These are phyloP conservation scores for Falcunculus frontatus DNA, from an alignment of 2,113 vertebrate species.

Conservation along the genomic window DNA sequence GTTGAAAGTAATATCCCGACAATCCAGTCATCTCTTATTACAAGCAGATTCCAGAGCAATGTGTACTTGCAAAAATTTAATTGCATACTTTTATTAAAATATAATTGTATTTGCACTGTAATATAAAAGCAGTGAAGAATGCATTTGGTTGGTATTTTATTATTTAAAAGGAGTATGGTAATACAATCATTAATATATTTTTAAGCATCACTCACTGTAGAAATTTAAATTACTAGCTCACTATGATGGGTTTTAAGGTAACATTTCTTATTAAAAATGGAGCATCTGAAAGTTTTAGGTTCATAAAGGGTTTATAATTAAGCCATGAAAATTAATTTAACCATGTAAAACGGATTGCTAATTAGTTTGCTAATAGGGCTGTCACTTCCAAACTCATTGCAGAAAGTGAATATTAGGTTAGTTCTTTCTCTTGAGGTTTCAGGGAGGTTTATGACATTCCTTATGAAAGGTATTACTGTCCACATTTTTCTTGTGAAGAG, in stretches of 20 bases:
- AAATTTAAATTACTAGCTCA: not conserved
- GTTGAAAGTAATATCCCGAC: not conserved
- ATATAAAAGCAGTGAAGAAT: not conserved
- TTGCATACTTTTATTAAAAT: not conserved
- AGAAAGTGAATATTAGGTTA: conserved; percentile 32
- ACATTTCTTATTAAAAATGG: not conserved
- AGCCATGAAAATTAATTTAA: conserved; percentile 25
- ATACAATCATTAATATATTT: not conserved
- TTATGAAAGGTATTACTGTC: not conserved
- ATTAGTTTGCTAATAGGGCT: conserved; percentile 40
- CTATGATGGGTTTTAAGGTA: not conserved
- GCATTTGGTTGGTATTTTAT: not conserved
- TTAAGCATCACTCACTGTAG: not conserved
- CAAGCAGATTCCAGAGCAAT: not conserved
- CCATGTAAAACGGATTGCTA: conserved; percentile 11
- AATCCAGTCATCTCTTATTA: not conserved
- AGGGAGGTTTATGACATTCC: not conserved
- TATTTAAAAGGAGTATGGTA: not conserved
- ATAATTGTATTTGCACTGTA: not conserved
- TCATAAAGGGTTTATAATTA: conserved; percentile 5
- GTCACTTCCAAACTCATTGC: not conserved
- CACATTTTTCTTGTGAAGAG: not conserved
- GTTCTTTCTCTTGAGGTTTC: not conserved
- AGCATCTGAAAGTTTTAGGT: not conserved
- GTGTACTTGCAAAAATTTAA: not conserved